phyloP scores from a whole-genome alignment of 2,888 invertebrate species.

The Campoplex nolae region DNA sequence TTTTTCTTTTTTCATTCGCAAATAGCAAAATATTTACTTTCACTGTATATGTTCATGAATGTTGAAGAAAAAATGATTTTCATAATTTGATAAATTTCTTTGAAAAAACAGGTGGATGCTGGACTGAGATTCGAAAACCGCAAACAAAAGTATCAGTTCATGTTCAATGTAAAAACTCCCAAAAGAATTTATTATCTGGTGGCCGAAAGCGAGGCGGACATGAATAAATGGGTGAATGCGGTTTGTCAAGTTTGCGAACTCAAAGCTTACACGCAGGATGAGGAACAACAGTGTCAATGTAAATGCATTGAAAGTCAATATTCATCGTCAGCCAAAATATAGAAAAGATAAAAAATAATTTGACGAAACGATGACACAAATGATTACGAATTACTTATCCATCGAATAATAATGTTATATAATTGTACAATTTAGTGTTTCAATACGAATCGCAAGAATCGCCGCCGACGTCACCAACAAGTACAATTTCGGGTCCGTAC shows the following conservation, averaged over 20 bases:
- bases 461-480: conserved; percentile 88
- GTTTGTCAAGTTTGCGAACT: conserved; percentile 97
- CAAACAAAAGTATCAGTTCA: conserved; percentile 92
- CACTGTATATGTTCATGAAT: no score
- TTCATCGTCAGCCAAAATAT: not conserved
- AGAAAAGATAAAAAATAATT: not conserved
- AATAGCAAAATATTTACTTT: not conserved
- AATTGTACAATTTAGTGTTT: conserved; percentile 76
- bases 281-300: conserved; percentile 82
- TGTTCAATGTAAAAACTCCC: conserved; percentile 96
- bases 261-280: conserved; percentile 89
- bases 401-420: not conserved
- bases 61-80: not conserved
- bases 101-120: conserved; percentile 89
- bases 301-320: not conserved
- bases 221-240: conserved; percentile 98
- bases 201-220: conserved; percentile 95
- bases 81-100: not conserved
- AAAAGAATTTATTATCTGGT: conserved; percentile 96
- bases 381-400: not conserved
- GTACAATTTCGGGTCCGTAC: conserved; percentile 91
- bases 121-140: conserved; percentile 93
- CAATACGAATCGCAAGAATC: conserved; percentile 85
- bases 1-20: not conserved
- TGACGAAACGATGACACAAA: not conserved